These are phyloP conservation scores for Strigamia transsilvanica DNA, from an alignment of 2,888 invertebrate species.

Conservation along the genomic window DNA sequence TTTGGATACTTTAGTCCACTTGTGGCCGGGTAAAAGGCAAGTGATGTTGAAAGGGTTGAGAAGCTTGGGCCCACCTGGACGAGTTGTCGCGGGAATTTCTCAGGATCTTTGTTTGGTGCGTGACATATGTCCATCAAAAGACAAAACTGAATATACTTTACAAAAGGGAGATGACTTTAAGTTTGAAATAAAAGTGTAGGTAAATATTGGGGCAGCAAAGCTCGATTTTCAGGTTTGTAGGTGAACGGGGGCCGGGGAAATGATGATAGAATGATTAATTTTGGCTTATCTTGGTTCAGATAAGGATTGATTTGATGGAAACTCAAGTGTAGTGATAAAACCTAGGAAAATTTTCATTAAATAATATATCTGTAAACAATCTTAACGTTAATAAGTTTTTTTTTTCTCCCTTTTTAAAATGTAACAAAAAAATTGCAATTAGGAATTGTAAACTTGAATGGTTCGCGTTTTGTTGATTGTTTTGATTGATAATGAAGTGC, in stretches of 20 bases:
- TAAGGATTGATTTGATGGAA: not conserved
- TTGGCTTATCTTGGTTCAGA: not conserved
- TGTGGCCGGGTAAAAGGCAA: not conserved
- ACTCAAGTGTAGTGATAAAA: too few relatives aligned
- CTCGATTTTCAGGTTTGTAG: not conserved
- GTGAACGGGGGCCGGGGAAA: not conserved
- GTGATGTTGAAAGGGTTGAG: conserved; percentile 14
- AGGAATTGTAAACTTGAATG: too few relatives aligned
- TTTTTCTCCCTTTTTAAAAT: too few relatives aligned
- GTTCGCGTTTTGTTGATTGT: not conserved
- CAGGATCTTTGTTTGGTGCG: conserved; percentile 1
- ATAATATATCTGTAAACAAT: too few relatives aligned
- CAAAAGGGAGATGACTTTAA: conserved; percentile 11
- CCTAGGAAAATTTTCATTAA: too few relatives aligned
- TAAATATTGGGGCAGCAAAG: not conserved
- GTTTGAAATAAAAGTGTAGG: not conserved
- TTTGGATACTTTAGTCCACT: not conserved
- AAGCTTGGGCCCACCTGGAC: conserved; percentile 17
- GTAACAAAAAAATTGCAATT: too few relatives aligned
- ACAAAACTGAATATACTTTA: conserved; percentile 2
- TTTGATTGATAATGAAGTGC: conserved; percentile 10
- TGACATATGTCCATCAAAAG: conserved; percentile 22
- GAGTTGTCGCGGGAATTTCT: not conserved
- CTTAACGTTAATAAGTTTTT: too few relatives aligned
- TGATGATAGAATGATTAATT: not conserved